Evolutionary conservation across 1,140 invertebrate species (phyloP).

Genomic region (Venturia canescens): DNA sequence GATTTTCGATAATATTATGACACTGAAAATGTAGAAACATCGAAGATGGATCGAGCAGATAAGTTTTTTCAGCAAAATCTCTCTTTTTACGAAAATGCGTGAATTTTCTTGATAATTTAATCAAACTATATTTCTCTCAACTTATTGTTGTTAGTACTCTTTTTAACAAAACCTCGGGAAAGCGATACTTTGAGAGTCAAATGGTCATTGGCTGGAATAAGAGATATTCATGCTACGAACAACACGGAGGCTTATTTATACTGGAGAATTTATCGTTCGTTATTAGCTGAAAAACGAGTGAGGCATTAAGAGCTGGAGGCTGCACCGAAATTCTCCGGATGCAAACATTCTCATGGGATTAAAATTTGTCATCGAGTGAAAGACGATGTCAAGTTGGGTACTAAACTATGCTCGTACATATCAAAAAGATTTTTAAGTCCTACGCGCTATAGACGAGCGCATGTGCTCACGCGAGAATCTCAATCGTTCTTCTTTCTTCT

Average conservation of each 20-base stretch:
- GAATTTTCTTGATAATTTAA: too few relatives aligned
- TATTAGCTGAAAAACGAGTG: background rate
- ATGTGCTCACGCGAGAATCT: background rate
- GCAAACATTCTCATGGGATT: constrained; percentile 1
- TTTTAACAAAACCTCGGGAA: too few relatives aligned
- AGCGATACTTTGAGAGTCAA: too few relatives aligned
- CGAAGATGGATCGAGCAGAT: background rate
- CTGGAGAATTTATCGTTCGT: background rate
- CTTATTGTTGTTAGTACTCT: too few relatives aligned
- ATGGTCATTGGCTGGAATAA: background rate
- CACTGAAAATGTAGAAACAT: background rate
- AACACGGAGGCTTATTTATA: background rate
- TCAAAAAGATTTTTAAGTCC: background rate
- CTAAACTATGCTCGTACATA: constrained; percentile 10
- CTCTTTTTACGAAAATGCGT: too few relatives aligned
- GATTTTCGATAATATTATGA: too few relatives aligned
- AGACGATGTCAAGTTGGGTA: constrained; percentile 1
- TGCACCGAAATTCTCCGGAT: background rate
- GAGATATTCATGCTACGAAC: background rate
- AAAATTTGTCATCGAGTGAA: constrained; percentile 15
- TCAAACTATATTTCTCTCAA: too few relatives aligned
- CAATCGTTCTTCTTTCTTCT: background rate
- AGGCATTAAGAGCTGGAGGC: background rate
- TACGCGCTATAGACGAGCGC: background rate
- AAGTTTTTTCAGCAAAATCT: too few relatives aligned